Base-by-base conservation (phyloP, 2,113 vertebrate species). In the Sylvia atricapilla region DNA sequence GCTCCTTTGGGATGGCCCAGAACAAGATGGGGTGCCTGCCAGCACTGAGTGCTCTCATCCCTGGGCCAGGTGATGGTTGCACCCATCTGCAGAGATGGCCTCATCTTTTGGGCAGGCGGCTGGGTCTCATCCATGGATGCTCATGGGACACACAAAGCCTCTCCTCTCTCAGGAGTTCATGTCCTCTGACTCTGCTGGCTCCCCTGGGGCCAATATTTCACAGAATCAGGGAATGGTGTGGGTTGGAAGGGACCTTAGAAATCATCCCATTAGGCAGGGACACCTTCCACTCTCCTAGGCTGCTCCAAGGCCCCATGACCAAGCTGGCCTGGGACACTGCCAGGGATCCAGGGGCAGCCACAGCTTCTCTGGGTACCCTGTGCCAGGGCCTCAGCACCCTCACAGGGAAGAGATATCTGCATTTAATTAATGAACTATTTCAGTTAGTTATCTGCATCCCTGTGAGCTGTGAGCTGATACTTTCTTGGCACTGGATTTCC, bases 341-440 rank as follows among this genome's bases (percentile, higher is more conserved):
- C 60, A 67, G 37, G 15, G 28, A 46, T 59, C 18, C 30, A 52
- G 52, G 23, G 44, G 33, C 68, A 59, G 37, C 37, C 77, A 44
- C 52, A 74, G 77, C 28, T 82, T 3, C 44, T 46, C 19, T 39
- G 46, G 33, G 15, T 7, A 58, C 0, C 41, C 25, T 43, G n/a
- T 49, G 59, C 31, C 24, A 73, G 31, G 31, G 15, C 27, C 7
- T 66, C 2, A 0, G 1, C 8, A 2, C 10, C 19, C 46, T 52
- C 43, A 13, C 7, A 27, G 77, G 10, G 19, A 74, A 82, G 25
- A 58, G 68, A n/a, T 24, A 19, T 3, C 44, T 74, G 10, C 33
- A 59, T 46, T 53, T 18, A 53, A 70, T 31, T 47, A 58, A 44
- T 68, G 41, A 35, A 28, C 74, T 49, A 52, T 15, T 39, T 58